Conservation (phyloP, 2,888 invertebrate species). For the Lepidocyrtoides sp. region DNA sequence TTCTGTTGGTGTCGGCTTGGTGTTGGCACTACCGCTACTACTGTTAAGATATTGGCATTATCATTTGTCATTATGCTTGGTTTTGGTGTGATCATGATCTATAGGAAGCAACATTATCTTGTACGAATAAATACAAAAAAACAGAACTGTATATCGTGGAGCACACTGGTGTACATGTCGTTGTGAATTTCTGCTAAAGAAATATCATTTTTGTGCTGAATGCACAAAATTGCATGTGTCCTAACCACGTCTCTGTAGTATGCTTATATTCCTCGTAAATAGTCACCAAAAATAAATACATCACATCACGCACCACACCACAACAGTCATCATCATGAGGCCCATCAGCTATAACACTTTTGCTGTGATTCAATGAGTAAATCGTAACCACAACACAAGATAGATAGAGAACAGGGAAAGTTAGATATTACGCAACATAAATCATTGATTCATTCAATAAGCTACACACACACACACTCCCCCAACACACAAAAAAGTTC, state of each 20-base stretch:
- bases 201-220: neutral
- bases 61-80: neutral
- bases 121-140: neutral
- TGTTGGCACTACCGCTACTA: neutral
- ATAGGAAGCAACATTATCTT: conserved; percentile 7
- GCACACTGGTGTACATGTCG: neutral
- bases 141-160: no score
- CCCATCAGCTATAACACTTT: conserved; percentile 15
- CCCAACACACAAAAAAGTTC: neutral
- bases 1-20: conserved; percentile 30
- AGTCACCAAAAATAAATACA: neutral
- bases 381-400: conserved; percentile 31
- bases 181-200: conserved; percentile 24
- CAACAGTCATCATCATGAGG: conserved; percentile 5
- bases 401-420: neutral
- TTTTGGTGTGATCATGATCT: conserved; percentile 43
- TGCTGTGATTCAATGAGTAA: conserved; percentile 38
- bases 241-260: neutral
- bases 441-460: conserved; percentile 64
- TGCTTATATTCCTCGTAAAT: neutral
- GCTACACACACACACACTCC: no score
- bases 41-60: neutral
- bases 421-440: conserved; percentile 54
- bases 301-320: conserved; percentile 24
- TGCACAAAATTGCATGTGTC: neutral